phyloP scores from a whole-genome alignment of 2,113 vertebrate genomes.

The Hepsetus odoe region DNA sequence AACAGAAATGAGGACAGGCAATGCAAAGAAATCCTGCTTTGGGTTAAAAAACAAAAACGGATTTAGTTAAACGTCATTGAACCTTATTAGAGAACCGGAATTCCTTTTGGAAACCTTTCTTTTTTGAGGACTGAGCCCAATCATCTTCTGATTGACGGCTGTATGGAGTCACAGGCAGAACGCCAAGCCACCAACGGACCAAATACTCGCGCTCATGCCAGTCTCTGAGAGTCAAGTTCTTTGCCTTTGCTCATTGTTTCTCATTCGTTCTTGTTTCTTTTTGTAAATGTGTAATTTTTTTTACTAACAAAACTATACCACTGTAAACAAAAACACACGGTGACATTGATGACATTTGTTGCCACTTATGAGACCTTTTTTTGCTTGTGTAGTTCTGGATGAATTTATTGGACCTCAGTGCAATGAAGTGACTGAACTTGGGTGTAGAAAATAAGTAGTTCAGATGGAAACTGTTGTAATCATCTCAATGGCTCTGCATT shows the following conservation, averaged over 20 bases:
- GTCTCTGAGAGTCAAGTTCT: slow-evolving; percentile 56
- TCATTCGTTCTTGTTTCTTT: slow-evolving; percentile 28
- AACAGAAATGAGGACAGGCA: slow-evolving; percentile 5
- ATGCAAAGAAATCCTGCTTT: neutral
- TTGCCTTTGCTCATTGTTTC: slow-evolving; percentile 53
- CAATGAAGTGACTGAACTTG: neutral
- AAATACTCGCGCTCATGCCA: slow-evolving; percentile 12
- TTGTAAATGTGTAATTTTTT: slow-evolving; percentile 59
- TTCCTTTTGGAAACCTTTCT: neutral
- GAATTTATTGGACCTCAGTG: neutral
- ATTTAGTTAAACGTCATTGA: neutral
- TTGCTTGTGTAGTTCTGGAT: neutral
- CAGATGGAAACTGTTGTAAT: neutral
- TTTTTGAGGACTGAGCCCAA: neutral
- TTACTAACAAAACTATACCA: slow-evolving; percentile 52
- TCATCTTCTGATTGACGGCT: slow-evolving; percentile 19
- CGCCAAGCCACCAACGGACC: slow-evolving; percentile 21
- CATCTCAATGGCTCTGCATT: neutral
- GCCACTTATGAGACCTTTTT: slow-evolving; percentile 23
- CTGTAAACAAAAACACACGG: slow-evolving; percentile 37
- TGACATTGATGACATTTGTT: slow-evolving; percentile 7
- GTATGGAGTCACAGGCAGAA: neutral
- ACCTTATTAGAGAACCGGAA: neutral
- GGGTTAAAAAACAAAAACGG: neutral
- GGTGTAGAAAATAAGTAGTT: slow-evolving; percentile 1